phyloP scores from a whole-genome alignment of 30 jellyfish, hydroid and myxozoan species.

The Pelagia noctiluca region DNA sequence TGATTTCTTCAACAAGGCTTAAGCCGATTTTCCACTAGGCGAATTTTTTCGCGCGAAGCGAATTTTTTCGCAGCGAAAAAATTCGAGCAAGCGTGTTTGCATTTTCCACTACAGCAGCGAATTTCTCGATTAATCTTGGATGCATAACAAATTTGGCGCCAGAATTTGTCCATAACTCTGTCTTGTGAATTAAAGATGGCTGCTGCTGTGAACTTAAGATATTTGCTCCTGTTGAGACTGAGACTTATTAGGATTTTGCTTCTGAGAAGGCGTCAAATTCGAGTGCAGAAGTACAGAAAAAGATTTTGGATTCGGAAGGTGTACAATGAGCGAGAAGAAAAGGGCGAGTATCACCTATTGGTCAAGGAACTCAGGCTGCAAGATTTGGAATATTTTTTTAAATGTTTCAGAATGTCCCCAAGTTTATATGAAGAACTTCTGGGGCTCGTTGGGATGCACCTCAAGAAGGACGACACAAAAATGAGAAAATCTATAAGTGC shows the following conservation, averaged over 20 bases:
- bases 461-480: conserved; percentile 49
- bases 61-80: conserved; percentile 1
- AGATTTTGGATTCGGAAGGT: conserved; percentile 55
- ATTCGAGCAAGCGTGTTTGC: too few relatives aligned
- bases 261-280: conserved; percentile 35
- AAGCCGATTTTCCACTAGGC: too few relatives aligned
- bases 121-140: background rate
- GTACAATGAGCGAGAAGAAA: conserved; percentile 36
- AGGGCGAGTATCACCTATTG: conserved; percentile 48
- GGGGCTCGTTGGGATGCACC: conserved; percentile 14
- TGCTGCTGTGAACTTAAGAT: conserved; percentile 36
- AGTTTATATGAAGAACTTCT: conserved; percentile 39
- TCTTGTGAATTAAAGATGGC: conserved; percentile 4
- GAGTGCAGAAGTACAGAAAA: conserved; percentile 43
- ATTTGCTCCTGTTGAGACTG: background rate
- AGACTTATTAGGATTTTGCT: conserved; percentile 14
- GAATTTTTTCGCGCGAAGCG: conserved; percentile 49
- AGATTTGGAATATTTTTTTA: conserved; percentile 24
- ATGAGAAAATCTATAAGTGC: conserved; percentile 52
- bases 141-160: conserved; percentile 18
- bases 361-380: conserved; percentile 21
- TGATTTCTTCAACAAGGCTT: too few relatives aligned
- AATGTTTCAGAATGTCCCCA: too few relatives aligned
- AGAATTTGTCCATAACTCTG: background rate
- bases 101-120: conserved; percentile 35